Evolutionary conservation across 2,888 invertebrate genomes (phyloP).

Genomic region (Sarcophaga rosellei): DNA sequence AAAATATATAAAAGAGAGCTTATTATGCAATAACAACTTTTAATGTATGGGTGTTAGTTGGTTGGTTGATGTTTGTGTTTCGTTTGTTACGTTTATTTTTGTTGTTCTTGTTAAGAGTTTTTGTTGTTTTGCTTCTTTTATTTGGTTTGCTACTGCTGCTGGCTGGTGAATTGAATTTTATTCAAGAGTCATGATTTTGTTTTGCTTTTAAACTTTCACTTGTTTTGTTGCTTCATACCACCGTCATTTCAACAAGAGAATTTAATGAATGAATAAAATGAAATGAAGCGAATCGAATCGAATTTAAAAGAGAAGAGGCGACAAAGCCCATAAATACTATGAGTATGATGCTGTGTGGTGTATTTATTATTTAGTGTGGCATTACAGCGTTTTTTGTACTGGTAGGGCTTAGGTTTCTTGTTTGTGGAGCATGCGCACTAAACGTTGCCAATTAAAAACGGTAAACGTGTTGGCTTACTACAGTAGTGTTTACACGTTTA

Average conservation of each 20-base stretch:
- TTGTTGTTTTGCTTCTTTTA: conserved; percentile 2
- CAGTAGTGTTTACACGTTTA: too few species aligned
- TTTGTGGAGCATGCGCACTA: too few species aligned
- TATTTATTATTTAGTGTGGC: too few species aligned
- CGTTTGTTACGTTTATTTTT: background rate
- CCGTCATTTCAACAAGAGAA: background rate
- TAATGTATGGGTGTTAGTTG: background rate
- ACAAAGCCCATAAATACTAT: too few species aligned
- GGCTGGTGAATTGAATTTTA: conserved; percentile 14
- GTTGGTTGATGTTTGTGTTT: conserved; percentile 1
- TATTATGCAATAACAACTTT: background rate
- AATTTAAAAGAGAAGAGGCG: background rate
- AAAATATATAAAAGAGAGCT: background rate
- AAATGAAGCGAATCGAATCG: background rate
- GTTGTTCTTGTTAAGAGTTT: background rate
- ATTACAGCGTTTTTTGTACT: too few species aligned
- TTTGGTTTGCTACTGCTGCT: background rate
- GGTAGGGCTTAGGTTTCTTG: too few species aligned
- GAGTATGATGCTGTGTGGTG: too few species aligned
- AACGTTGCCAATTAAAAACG: too few species aligned
- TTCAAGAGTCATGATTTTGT: conserved; percentile 35
- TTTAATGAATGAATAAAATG: background rate
- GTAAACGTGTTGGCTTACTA: too few species aligned
- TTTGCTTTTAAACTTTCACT: conserved; percentile 50
- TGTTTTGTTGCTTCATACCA: conserved; percentile 45